Conservation (phyloP, 2,797 vertebrate genomes). For the Pipistrellus kuhlii region DNA sequence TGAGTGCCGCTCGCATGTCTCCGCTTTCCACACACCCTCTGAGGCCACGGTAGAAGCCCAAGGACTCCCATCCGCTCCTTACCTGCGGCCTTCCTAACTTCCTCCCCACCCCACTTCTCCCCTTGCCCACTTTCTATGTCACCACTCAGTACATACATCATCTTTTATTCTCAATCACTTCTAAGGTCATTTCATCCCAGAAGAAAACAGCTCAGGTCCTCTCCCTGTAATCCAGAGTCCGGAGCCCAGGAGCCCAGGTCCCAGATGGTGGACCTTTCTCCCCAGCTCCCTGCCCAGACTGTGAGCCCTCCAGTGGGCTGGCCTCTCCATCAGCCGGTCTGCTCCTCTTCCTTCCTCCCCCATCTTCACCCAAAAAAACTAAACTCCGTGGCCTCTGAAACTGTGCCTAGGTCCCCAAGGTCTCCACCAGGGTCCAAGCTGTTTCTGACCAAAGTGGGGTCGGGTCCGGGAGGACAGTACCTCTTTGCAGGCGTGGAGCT, state of each 20-base stretch:
- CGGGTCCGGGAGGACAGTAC: constrained; percentile 67
- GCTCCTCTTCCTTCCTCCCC: background rate
- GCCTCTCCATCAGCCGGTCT: constrained; percentile 54
- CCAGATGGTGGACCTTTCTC: background rate
- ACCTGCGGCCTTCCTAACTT: background rate
- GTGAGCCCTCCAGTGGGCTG: background rate
- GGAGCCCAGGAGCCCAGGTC: background rate
- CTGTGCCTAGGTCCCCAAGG: background rate
- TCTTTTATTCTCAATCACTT: constrained; percentile 51
- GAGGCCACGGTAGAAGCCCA: background rate
- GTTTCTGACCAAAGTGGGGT: background rate
- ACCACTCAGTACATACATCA: background rate
- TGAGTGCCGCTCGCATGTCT: background rate
- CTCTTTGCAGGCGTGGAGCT: constrained; percentile 86
- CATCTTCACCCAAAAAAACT: background rate
- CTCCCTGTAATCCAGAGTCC: background rate
- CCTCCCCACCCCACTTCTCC: background rate
- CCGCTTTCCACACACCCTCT: background rate
- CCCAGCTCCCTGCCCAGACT: background rate
- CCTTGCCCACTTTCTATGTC: background rate
- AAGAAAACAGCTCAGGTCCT: background rate
- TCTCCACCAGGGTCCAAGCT: background rate
- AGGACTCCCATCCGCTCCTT: background rate
- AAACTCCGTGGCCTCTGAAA: constrained; percentile 56
- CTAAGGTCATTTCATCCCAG: constrained; percentile 43